Conservation (phyloP, 2,888 invertebrate genomes). For the Dolichopus griseipennis region DNA sequence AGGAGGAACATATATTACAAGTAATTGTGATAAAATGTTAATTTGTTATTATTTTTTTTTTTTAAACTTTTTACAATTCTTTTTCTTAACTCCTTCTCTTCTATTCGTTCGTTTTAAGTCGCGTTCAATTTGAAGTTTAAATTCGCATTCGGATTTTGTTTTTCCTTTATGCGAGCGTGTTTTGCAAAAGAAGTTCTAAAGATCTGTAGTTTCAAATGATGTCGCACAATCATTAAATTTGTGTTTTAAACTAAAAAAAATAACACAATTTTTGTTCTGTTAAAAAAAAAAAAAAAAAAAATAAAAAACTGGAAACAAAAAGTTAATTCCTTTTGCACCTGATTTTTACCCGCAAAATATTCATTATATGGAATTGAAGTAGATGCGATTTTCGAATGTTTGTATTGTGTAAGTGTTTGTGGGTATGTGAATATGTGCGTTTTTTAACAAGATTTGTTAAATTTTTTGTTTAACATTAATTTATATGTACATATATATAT, state of each 20-base stretch:
- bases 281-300: too few species aligned
- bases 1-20: background rate
- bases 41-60: background rate
- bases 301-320: background rate
- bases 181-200: too few species aligned
- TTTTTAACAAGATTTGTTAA: background rate
- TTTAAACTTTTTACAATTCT: background rate
- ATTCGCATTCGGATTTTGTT: too few species aligned
- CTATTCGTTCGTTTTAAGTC: too few species aligned
- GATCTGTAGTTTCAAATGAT: background rate
- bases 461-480: slow-evolving; percentile 3
- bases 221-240: slow-evolving; percentile 1
- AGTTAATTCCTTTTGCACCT: slow-evolving; percentile 7
- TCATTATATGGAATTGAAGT: background rate
- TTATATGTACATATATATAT: background rate
- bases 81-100: background rate
- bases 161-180: too few species aligned
- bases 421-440: background rate
- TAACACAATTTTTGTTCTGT: too few species aligned
- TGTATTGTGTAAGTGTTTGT: background rate
- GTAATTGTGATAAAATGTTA: slow-evolving; percentile 4
- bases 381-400: background rate
- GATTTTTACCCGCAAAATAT: background rate
- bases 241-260: background rate
- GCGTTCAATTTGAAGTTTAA: too few species aligned